Base-by-base conservation (phyloP, 2,797 vertebrate species). In the Oryzias dopingdopingensis region DNA sequence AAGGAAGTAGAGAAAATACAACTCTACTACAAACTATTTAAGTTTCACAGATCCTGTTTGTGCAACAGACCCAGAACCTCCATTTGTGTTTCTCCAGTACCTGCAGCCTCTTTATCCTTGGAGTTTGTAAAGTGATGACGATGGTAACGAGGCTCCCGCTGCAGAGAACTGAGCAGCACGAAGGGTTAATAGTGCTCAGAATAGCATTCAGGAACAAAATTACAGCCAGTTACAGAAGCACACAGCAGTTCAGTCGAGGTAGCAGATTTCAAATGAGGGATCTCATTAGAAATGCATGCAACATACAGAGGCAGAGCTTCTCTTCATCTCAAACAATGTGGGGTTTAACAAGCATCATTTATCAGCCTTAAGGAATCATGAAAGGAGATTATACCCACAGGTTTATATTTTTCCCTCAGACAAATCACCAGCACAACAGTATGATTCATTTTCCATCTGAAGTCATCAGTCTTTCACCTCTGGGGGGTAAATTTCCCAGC, bases 291-390 rank as follows among this genome's bases (percentile, higher is more conserved):
- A 3, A 54, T 4, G 40, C 49, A 20, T 32, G 50, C 56, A 15
- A 5, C 42, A 41, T 23, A 40, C 29, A 43, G 1, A 49, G 8
- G 17, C 57, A 45, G 51, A 49, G 61, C 51, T 43, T 67, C 54
- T 23, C 40, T 62, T 8, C 14, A 52, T 42, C 24, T 40, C 22
- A 57, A 70, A 55, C 53, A 59, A 56, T 63, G n/a, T 17, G 22
- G 55, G 48, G 5, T 60, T 73, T 65, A 74, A 72, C 65, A 56
- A 52, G 42, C 29, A 49, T 61, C 47, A 51, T 69, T 59, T 54
- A 43, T 75, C 60, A 62, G 65, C 68, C 66, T 67, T 14, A 10
- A 46, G 75, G 52, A 12, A n/a, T 56, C 18, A 1, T 60, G 52
- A 54, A 17, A 48, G 52, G 41, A 70, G 50, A 49, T 59, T 42